Percentiles rank a stretch among this genome's conserved stretches.
phyloP scores from a whole-genome alignment of 2,797 vertebrate species.

The Thunnus albacares region DNA sequence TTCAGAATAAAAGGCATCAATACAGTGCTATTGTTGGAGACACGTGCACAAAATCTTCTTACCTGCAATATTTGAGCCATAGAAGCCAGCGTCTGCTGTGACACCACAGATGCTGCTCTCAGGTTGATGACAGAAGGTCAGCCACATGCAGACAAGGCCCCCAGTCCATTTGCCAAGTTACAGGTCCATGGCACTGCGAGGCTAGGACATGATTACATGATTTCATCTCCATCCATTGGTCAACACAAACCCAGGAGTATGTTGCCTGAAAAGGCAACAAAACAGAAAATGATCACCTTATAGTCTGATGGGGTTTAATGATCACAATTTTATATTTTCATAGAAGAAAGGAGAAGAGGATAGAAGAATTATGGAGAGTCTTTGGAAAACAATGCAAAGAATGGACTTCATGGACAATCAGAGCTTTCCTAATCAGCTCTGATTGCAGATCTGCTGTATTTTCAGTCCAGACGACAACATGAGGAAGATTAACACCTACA shows the following conservation, averaged over 20 bases:
- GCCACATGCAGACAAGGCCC: slow-evolving; percentile 53
- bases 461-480: not conserved
- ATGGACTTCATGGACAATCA: too few species aligned
- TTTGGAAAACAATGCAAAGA: not conserved
- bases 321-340: not conserved
- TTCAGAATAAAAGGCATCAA: slow-evolving; percentile 3
- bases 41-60: slow-evolving; percentile 23
- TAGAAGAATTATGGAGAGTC: not conserved
- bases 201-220: slow-evolving; percentile 45
- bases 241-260: slow-evolving; percentile 16
- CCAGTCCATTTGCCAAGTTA: slow-evolving; percentile 67
- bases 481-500: not conserved
- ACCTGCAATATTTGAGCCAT: slow-evolving; percentile 57
- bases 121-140: slow-evolving; percentile 60
- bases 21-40: slow-evolving; percentile 5
- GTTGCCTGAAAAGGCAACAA: slow-evolving; percentile 33
- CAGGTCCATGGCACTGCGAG: slow-evolving; percentile 32
- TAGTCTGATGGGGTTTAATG: not conserved
- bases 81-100: slow-evolving; percentile 26
- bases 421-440: not conserved
- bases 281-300: not conserved
- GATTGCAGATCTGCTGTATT: not conserved
- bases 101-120: slow-evolving; percentile 37
- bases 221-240: slow-evolving; percentile 73
- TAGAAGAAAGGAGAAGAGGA: not conserved